Conservation (phyloP, 1,140 invertebrate species). For the Drosophila watanabei region DNA sequence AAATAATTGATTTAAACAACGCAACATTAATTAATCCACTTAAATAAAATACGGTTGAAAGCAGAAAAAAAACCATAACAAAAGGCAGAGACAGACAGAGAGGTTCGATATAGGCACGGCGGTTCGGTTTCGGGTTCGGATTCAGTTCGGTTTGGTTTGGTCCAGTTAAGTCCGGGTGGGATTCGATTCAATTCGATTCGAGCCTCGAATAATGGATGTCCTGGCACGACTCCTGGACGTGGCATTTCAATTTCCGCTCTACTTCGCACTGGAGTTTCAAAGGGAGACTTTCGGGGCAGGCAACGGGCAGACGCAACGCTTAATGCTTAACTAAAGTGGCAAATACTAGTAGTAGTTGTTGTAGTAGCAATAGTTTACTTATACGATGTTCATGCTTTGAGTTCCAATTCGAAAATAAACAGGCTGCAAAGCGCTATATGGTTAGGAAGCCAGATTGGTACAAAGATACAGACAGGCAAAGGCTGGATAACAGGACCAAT, state of each 20-base stretch:
- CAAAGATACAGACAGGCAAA: constrained; percentile 9
- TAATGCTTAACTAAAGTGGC: constrained; percentile 56
- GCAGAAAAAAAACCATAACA: constrained; percentile 39
- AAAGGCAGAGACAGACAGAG: constrained; percentile 33
- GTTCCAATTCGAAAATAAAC: constrained; percentile 37
- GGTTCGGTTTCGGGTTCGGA: constrained; percentile 3
- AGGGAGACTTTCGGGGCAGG: constrained; percentile 13
- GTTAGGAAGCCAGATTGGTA: constrained; percentile 28
- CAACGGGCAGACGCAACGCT: constrained; percentile 9
- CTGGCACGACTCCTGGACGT: constrained; percentile 16
- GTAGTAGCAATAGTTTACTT: constrained; percentile 3
- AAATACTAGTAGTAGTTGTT: constrained; percentile 53
- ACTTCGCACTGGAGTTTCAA: constrained; percentile 16
- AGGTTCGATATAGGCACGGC: constrained; percentile 5
- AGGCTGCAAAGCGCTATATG: constrained; percentile 35
- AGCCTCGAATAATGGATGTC: constrained; percentile 29
- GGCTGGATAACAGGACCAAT: constrained; percentile 8
- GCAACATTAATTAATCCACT: constrained; percentile 55
- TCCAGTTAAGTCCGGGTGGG: constrained; percentile 24
- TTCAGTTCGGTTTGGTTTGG: neutral
- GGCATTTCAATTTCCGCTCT: constrained; percentile 45
- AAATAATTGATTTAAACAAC: constrained; percentile 64
- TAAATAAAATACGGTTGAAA: constrained; percentile 42
- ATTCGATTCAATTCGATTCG: constrained; percentile 27
- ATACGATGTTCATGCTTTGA: constrained; percentile 52